phyloP scores from a whole-genome alignment of 2,113 vertebrate genomes.

The Stercorarius parasiticus region DNA sequence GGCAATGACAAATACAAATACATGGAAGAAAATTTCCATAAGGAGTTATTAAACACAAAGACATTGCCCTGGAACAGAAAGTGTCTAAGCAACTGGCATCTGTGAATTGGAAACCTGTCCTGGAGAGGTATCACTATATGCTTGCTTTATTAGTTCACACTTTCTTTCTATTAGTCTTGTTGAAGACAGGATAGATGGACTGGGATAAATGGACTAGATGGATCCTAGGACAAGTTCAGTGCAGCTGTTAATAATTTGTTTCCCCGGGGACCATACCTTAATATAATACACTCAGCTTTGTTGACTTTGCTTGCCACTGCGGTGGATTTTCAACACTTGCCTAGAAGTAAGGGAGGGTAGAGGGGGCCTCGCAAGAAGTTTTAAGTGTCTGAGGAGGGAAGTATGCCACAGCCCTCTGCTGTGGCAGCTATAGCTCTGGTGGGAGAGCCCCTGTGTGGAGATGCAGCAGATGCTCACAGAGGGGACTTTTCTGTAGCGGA shows the following conservation, averaged over 20 bases:
- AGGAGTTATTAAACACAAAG: background rate
- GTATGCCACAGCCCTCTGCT: background rate
- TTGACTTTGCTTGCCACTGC: background rate
- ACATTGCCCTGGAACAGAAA: background rate
- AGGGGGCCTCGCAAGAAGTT: rapidly evolving
- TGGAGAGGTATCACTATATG: background rate
- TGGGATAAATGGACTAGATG: background rate
- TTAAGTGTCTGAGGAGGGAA: background rate
- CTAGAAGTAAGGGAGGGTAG: background rate
- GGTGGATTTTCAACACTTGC: background rate
- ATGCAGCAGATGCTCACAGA: background rate
- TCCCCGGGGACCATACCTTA: background rate
- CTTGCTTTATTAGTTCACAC: background rate
- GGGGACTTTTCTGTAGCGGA: background rate
- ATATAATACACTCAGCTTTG: background rate
- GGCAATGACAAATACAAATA: background rate
- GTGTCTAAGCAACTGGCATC: background rate
- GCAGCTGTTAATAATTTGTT: background rate
- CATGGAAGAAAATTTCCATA: background rate
- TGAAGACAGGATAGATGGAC: background rate
- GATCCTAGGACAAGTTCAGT: background rate
- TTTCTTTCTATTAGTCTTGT: background rate
- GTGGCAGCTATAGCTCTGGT: background rate
- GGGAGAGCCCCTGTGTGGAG: background rate
- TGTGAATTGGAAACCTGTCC: background rate